Percentiles rank a stretch among this genome's conserved stretches.
Evolutionary conservation across 2,113 vertebrate species (phyloP).

Genomic region (Numenius arquata): DNA sequence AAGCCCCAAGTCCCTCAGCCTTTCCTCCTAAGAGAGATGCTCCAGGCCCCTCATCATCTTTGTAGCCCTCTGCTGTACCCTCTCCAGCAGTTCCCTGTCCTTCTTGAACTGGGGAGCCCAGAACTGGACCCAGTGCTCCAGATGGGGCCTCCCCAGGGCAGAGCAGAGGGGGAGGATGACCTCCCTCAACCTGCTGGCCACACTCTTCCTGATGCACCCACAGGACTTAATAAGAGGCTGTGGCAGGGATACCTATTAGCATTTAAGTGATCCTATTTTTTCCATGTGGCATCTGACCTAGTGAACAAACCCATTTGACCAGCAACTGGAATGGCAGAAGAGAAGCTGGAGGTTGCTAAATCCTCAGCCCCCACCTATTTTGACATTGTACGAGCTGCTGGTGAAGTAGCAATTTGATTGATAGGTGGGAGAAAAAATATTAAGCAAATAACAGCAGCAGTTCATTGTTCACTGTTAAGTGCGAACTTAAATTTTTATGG

Average conservation of each 20-base stretch:
- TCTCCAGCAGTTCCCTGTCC: no score
- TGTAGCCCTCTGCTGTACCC: no score
- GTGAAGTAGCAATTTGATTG: not conserved
- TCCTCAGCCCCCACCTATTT: not conserved
- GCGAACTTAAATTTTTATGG: not conserved
- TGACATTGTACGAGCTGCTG: not conserved
- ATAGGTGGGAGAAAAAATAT: not conserved
- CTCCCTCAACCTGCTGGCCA: no score
- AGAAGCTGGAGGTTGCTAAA: not conserved
- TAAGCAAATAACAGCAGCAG: not conserved
- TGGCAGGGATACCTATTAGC: not conserved
- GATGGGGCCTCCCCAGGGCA: no score
- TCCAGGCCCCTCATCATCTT: no score
- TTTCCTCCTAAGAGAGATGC: no score
- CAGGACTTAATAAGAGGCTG: not conserved
- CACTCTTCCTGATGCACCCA: no score
- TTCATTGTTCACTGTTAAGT: not conserved
- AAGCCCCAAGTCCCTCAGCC: no score
- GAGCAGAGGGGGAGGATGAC: no score
- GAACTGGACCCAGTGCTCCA: no score
- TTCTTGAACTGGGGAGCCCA: no score
- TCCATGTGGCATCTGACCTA: not conserved
- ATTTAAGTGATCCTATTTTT: not conserved
- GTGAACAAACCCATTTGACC: not conserved
- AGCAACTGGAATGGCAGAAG: not conserved